Evolutionary conservation across 2,888 invertebrate species (phyloP), one percentile per base, ranked within the genome.

Genomic region (Erpobdella octoculata): DNA sequence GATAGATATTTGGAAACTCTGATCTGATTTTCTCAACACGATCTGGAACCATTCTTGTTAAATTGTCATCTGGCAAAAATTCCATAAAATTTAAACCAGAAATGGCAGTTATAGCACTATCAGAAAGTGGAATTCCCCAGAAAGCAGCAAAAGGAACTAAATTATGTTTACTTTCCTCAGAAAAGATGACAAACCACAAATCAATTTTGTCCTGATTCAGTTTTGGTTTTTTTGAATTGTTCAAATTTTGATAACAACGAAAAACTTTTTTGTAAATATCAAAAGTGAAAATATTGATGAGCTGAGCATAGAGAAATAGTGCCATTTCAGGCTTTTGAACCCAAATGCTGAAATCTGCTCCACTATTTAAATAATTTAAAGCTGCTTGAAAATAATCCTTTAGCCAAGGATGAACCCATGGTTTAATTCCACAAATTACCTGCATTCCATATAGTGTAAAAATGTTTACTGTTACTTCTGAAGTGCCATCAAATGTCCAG

Each of bases 391-490:
- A n/a, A n/a, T 73, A 41, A 3, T 53, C 61, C 18, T 59, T 18
- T 28, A 77, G 61, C 76, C 77, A 76, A 2, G 66, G 28, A 69
- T 77, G 75, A 12, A 72, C 74, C 75, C 76, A 75, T 12, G 74
- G 68, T 33, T 68, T 21, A 28, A 71, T 62, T 33, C 73, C 73
- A 46, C 65, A 65, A 15, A 77, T 31, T 25, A 64, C 58, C 18
- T 76, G 71, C 75, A 75, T 78, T 28, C 75, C 78, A 62, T 77
- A 74, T 8, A 78, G 68, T 8, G 76, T 75, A 73, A 78, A 77
- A 31, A 78, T 75, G 71, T 78, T 78, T 62, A 73, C 73, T 12
- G 78, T 78, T 8, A 78, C 78, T 65, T 78, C 78, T 2, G 9
- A n/a, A 3, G 74, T 74, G 5, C 77, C 77, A 6, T 70, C 66